phyloP scores from a whole-genome alignment of 2,797 vertebrate species.

The Tokudaia tokunoshimensis region DNA sequence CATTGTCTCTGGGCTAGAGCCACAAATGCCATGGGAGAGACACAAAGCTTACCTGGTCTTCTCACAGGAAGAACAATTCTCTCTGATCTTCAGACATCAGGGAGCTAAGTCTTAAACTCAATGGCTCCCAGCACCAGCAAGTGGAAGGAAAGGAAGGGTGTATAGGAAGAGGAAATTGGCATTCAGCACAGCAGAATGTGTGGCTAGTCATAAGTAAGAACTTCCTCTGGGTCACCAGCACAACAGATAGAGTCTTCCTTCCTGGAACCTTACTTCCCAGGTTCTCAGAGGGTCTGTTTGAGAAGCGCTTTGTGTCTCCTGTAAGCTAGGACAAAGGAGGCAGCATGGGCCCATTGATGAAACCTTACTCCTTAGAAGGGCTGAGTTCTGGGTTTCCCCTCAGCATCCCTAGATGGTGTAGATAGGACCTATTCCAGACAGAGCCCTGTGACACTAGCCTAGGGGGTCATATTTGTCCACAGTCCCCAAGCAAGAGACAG shows the following conservation, averaged over 20 bases:
- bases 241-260: background rate
- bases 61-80: background rate
- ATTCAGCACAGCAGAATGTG: background rate
- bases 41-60: background rate
- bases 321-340: background rate
- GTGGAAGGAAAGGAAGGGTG: background rate
- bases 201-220: background rate
- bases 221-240: background rate
- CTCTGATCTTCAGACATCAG: background rate
- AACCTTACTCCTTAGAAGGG: background rate
- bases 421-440: background rate
- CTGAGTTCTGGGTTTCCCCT: background rate
- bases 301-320: background rate
- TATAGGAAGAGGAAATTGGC: background rate
- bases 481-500: background rate
- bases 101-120: background rate
- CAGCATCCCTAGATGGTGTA: background rate
- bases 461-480: background rate
- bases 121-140: background rate
- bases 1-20: background rate
- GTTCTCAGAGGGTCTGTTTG: background rate
- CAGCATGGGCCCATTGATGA: accelerated
- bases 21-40: background rate
- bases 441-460: background rate
- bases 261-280: background rate